Evolutionary conservation across 2,888 invertebrate species (phyloP), one percentile per base, ranked within the genome.

Genomic region (Invenusta paracnida): DNA sequence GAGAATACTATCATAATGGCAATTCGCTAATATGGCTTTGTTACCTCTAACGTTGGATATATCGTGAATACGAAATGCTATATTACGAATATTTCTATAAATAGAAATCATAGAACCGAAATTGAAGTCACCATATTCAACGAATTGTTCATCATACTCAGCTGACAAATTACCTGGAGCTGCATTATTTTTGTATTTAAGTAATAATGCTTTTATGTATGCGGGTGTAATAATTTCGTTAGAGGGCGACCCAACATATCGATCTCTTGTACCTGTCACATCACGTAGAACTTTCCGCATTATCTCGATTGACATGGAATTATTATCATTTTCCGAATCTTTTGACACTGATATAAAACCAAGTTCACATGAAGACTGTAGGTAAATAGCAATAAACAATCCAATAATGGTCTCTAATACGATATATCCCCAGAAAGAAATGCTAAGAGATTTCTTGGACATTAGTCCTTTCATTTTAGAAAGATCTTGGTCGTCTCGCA

Each of bases 1-100:
- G 66, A 95, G 94, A 88, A 96, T 95, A 84, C 95, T 94, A 92
- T 97, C 97, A 92, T 94, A 96, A 92, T 97, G 97, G 90, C 96
- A 95, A 92, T 97, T 97, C 89, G 97, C 92, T 89, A 97, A 93
- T 87, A 97, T 92, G 17, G 66, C 66, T 29, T 73, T 5, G 23
- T 73, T 73, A 13, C 11, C 5, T 73, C 11, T 23, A 73, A 25
- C 23, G 23, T 73, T 73, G 23, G 73, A 73, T 13, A 5, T 13
- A 25, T 73, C 73, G 23, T 73, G 73, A 73, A 73, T 73, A n/a
- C 73, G 73, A 73, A 73, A 73, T 25, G 73, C 73, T 13, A 73
- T 73, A 23, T 73, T 73, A 73, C 73, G 73, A n/a, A 73, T 73
- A 23, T 73, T 73, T n/a, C 73, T 5, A 25, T 73, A 73, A 73